A percentile compares a stretch with the other conserved stretches of the same genome.
These are phyloP conservation scores for Drosophila melanogaster DNA, from an alignment of 1,140 invertebrate genomes.

Conservation along the genomic window Release_6_plus_ISO1_MT NT_033777.3:6727501-6728000, in stretches of 20 bases:
- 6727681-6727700: neutral
- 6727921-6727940: constrained; percentile 53
- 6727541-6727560: constrained; percentile 14
- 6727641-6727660: constrained; percentile 9
- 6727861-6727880: constrained; percentile 11
- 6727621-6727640: constrained; percentile 3
- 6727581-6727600: constrained; percentile 23
- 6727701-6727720: constrained; percentile 1
- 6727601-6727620: constrained; percentile 10
- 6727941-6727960: constrained; percentile 21
- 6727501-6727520: neutral
- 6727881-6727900: neutral
- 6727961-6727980: constrained; percentile 25
- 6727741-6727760: constrained; percentile 56
- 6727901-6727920: constrained; percentile 73
- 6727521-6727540: constrained; percentile 7
- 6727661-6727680: constrained; percentile 29
- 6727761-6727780: constrained; percentile 84
- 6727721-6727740: constrained; percentile 27
- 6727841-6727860: constrained; percentile 69
- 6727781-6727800: constrained; percentile 69
- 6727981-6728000: constrained; percentile 54
- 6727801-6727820: constrained; percentile 49
- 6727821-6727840: constrained; percentile 78
- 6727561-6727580: constrained; percentile 38